These are phyloP conservation scores for Drosophila malerkotliana DNA, from an alignment of 1,140 invertebrate genomes.

Conservation along the genomic window DNA sequence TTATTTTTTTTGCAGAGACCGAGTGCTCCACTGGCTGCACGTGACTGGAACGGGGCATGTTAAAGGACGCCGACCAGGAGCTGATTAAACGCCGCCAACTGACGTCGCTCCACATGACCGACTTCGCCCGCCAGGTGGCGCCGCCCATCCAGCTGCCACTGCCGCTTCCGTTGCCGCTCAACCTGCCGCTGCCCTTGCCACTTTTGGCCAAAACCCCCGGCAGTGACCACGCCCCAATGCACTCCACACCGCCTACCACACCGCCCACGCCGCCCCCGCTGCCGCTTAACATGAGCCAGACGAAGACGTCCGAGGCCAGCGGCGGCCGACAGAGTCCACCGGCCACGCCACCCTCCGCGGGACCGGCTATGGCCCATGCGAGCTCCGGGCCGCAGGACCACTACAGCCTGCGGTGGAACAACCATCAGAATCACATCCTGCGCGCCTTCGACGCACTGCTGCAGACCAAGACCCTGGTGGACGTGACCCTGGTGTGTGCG, in stretches of 20 bases:
- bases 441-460: constrained; percentile 93
- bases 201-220: constrained; percentile 53
- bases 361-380: constrained; percentile 3
- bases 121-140: constrained; percentile 68
- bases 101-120: constrained; percentile 74
- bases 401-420: constrained; percentile 96
- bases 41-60: constrained; percentile 74
- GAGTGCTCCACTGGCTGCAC: constrained; percentile 25
- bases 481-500: constrained; percentile 94
- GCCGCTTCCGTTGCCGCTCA: constrained; percentile 48
- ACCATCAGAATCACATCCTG: constrained; percentile 94
- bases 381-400: constrained; percentile 87
- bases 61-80: constrained; percentile 77
- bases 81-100: constrained; percentile 76
- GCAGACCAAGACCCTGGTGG: constrained; percentile 93
- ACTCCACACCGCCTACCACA: constrained; percentile 74
- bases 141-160: constrained; percentile 55
- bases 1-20: constrained; percentile 16
- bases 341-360: constrained; percentile 55
- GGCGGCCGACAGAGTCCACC: constrained; percentile 57
- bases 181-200: constrained; percentile 33
- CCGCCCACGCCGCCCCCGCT: constrained; percentile 73
- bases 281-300: constrained; percentile 71
- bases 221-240: constrained; percentile 45
- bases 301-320: constrained; percentile 20